phyloP scores from a whole-genome alignment of 2,797 vertebrate species.

The Melanitta fusca region DNA sequence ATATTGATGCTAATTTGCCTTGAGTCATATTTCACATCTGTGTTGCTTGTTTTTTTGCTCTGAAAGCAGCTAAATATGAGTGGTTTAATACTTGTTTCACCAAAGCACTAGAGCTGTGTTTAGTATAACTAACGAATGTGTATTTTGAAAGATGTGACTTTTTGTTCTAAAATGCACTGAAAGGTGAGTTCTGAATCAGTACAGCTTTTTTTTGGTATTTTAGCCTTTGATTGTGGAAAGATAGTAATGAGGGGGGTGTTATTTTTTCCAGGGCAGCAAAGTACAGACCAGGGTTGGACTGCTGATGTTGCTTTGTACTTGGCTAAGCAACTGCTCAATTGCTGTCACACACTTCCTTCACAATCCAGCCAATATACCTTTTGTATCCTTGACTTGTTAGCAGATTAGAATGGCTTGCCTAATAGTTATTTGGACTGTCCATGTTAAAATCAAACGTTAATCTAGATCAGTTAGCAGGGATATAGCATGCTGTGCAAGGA shows the following conservation, averaged over 20 bases:
- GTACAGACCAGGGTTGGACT: slow-evolving; percentile 97
- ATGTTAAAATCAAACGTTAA: fast-evolving
- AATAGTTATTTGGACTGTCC: not conserved
- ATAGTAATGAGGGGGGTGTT: not conserved
- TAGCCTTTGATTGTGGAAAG: not conserved
- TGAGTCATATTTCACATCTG: not conserved
- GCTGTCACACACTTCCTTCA: slow-evolving; percentile 98
- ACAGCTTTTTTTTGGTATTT: not conserved
- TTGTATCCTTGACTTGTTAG: slow-evolving; percentile 90
- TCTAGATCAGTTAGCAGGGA: not conserved
- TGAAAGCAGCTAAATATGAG: not conserved
- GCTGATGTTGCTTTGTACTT: slow-evolving; percentile 97
- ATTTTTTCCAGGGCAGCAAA: slow-evolving; percentile 91
- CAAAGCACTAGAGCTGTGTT: not conserved
- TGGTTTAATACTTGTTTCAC: not conserved
- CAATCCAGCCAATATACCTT: slow-evolving; percentile 96
- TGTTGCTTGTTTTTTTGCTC: slow-evolving; percentile 20
- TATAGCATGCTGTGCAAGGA: not conserved
- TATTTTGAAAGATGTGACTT: not conserved
- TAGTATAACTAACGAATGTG: not conserved
- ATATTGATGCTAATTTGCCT: not conserved
- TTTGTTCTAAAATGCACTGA: not conserved
- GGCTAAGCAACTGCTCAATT: slow-evolving; percentile 97
- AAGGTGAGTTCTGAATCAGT: not conserved
- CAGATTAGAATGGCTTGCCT: fast-evolving